These are phyloP conservation scores for Drosophila fuyamai DNA, from an alignment of 1,140 invertebrate species.

Conservation along the genomic window DNA sequence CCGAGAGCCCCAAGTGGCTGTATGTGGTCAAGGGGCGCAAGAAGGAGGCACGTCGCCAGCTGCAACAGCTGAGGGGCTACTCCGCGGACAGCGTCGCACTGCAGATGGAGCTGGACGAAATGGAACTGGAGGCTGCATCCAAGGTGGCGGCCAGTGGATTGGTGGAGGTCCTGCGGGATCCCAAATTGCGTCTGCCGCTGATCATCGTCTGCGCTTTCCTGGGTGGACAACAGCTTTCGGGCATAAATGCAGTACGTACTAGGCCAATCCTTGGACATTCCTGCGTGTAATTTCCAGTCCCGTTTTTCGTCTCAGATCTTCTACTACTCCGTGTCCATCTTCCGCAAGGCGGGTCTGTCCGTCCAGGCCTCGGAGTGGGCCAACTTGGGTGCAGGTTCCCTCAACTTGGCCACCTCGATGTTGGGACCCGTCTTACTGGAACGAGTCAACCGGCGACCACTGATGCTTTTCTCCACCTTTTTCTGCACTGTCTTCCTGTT, in stretches of 20 bases:
- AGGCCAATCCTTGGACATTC: rapidly evolving
- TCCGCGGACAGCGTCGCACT: slow-evolving; percentile 53
- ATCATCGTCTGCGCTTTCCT: slow-evolving; percentile 90
- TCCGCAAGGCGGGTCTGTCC: slow-evolving; percentile 87
- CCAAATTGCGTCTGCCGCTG: slow-evolving; percentile 86
- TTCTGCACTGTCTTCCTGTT: slow-evolving; percentile 86
- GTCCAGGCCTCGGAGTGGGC: slow-evolving; percentile 87
- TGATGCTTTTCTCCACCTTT: slow-evolving; percentile 86
- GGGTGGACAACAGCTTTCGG: slow-evolving; percentile 93
- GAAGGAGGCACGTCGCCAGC: slow-evolving; percentile 85
- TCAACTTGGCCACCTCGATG: slow-evolving; percentile 89
- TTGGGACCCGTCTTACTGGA: slow-evolving; percentile 87
- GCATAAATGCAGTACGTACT: slow-evolving; percentile 91
- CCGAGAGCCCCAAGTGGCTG: slow-evolving; percentile 95
- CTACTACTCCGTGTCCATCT: slow-evolving; percentile 90
- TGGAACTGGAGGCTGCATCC: slow-evolving; percentile 69
- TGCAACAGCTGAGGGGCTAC: slow-evolving; percentile 80
- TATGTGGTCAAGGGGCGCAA: slow-evolving; percentile 88
- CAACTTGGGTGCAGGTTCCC: slow-evolving; percentile 88
- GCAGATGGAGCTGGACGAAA: slow-evolving; percentile 85
- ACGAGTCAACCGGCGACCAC: slow-evolving; percentile 85
- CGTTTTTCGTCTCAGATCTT: slow-evolving; percentile 87
- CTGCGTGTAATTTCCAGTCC: neutral
- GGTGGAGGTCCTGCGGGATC: slow-evolving; percentile 51
- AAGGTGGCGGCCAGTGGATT: slow-evolving; percentile 86